Evolutionary conservation across 2,888 invertebrate genomes (phyloP), one percentile per base, ranked within the genome.

Genomic region (Sphaerophoria rueppellii): DNA sequence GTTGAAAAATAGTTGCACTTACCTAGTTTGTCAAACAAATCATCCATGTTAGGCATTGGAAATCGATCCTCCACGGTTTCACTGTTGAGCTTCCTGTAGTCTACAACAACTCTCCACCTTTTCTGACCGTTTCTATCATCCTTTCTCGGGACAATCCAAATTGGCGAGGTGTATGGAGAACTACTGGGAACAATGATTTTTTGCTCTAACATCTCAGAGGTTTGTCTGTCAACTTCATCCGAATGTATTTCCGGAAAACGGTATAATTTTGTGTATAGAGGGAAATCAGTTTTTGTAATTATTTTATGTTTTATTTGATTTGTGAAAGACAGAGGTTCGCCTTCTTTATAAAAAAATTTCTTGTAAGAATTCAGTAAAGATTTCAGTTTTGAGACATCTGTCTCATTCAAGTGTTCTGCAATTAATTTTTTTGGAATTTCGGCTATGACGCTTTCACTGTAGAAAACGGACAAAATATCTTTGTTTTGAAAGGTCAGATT

Each of bases 151-250:
- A 50, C 50, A 14, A 50, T 72, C 87, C 83, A 87, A 40, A 88
- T 86, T 11, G 87, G 87, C 7, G 86, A 77, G 6, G 55, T 65
- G 80, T 88, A 89, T 32, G 88, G 88, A 6, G 82, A 85, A 40
- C 70, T 55, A n/a, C 87, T 87, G 6, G 76, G 87, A 57, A 67
- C 52, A 7, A 89, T 88, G 32, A 89, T 89, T 43, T 40, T 60
- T 55, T 83, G 65, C 24, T 55, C 16, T 16, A 79, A 57, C 57
- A 57, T 57, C 35, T 82, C 78, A 4, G 58, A 46, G 7, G 74
- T 80, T 65, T 80, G 61, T 37, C 57, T 32, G 6, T 69, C 61
- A 1, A 72, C 78, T 67, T 74, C 74, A 14, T 60, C 7, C 11
- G 67, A 35, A 48, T 80, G 74, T 12, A n/a, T 57, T 14, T 57